phyloP scores from a whole-genome alignment of 2,113 vertebrate genomes.

The Callospermophilus lateralis region DNA sequence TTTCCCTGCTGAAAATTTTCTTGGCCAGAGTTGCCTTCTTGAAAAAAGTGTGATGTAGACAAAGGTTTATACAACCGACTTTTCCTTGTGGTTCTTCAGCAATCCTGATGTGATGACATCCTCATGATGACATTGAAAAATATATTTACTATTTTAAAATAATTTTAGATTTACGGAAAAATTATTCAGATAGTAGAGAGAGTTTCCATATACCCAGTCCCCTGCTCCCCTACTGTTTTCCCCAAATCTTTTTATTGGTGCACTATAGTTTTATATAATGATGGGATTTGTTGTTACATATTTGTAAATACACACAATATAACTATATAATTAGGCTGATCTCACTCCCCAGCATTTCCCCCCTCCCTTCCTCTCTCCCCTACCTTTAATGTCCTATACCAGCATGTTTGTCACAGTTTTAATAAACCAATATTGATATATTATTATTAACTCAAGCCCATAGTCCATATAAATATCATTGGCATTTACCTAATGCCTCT shows the following conservation, averaged over 20 bases:
- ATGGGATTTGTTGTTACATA: too few species aligned
- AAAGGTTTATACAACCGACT: neutral
- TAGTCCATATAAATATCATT: neutral
- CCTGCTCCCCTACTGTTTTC: neutral
- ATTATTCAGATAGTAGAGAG: neutral
- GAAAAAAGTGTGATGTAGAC: neutral
- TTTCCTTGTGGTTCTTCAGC: neutral
- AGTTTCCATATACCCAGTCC: neutral
- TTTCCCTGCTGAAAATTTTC: conserved; percentile 35
- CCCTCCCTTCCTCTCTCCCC: neutral
- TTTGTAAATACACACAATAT: too few species aligned
- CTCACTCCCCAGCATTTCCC: too few species aligned
- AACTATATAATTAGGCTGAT: too few species aligned
- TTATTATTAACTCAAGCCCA: neutral
- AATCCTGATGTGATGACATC: neutral
- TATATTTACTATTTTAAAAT: neutral
- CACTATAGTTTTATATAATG: too few species aligned
- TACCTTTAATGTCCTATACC: neutral
- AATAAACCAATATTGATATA: neutral
- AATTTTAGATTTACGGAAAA: neutral
- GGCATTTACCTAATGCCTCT: neutral
- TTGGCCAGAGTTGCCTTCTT: neutral
- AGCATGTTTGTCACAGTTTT: neutral
- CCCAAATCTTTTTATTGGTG: too few species aligned
- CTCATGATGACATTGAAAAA: neutral